Conservation (phyloP, 2,113 vertebrate genomes). For the Spilogale gracilis region DNA sequence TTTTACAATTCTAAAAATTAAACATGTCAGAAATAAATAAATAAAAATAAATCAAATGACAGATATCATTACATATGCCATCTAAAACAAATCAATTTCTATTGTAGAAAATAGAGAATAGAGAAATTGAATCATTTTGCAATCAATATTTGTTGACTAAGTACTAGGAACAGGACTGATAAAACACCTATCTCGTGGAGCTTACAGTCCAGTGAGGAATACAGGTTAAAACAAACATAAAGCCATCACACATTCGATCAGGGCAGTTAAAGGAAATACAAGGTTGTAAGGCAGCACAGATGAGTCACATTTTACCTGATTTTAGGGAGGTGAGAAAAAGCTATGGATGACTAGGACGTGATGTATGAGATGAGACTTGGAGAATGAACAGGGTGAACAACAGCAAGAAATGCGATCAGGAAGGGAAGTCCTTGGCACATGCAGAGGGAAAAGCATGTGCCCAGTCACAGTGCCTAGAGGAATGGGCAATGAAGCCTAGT, state of each 20-base stretch:
- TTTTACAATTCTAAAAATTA: conserved; percentile 50
- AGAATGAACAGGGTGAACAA: not conserved
- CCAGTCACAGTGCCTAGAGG: not conserved
- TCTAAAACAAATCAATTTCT: not conserved
- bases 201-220: not conserved
- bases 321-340: not conserved
- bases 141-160: not conserved
- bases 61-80: not conserved
- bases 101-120: not conserved
- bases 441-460: not conserved
- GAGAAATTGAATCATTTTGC: not conserved
- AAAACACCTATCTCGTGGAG: not conserved
- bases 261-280: not conserved
- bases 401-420: no score
- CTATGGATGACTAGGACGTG: not conserved
- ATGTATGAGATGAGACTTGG: not conserved
- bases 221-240: not conserved
- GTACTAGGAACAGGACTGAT: not conserved
- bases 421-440: not conserved
- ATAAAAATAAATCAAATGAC: not conserved
- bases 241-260: not conserved
- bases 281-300: not conserved
- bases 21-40: not conserved
- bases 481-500: not conserved
- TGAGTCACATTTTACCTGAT: not conserved